Base-by-base conservation (phyloP, 2,113 vertebrate genomes). In the Pristiophorus japonicus region DNA sequence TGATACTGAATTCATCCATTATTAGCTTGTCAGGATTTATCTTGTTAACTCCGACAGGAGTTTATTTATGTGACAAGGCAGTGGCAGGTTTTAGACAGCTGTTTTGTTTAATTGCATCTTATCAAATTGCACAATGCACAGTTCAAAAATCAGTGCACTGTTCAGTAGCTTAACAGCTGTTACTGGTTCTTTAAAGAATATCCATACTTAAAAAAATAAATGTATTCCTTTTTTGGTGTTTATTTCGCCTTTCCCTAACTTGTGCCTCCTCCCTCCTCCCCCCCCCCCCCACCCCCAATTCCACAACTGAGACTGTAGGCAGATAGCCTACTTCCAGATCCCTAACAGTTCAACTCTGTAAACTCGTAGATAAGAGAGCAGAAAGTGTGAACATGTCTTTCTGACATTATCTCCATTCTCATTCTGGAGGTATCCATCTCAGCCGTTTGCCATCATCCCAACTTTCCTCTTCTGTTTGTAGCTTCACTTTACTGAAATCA, bases 51-150 rank as follows among this genome's bases (percentile, higher is more conserved):
- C 96, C 96, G 62, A 96, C 96, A 96, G 96, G 96, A 96, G 96
- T 96, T 95, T 97, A 95, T 97, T 96, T 96, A 96, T 96, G 84
- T 95, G 96, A 96, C 96, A 95, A 96, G 96, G 96, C 97, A 96
- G 96, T 96, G 97, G 96, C 96, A 97, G 97, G 97, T 98, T 97
- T 96, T 96, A 96, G 96, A 97, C 96, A 97, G 97, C 97, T 98
- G 97, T 96, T 97, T 96, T 96, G 93, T 97, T 97, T 97, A 97
- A 97, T 97, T 96, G 97, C 96, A 94, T 95, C 96, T 95, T 97
- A 96, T 96, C 96, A 96, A 73, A 95, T 94, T 70, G 65, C 93
- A 94, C 42, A 47, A 70, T 34, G 45, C 66, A 51, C 24, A 70
- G 65, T 94, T 27, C 93, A 73, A 42, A 90, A 47, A 94, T 94